phyloP scores from a whole-genome alignment of 2,797 vertebrate genomes.

The Heterohyrax brucei region DNA sequence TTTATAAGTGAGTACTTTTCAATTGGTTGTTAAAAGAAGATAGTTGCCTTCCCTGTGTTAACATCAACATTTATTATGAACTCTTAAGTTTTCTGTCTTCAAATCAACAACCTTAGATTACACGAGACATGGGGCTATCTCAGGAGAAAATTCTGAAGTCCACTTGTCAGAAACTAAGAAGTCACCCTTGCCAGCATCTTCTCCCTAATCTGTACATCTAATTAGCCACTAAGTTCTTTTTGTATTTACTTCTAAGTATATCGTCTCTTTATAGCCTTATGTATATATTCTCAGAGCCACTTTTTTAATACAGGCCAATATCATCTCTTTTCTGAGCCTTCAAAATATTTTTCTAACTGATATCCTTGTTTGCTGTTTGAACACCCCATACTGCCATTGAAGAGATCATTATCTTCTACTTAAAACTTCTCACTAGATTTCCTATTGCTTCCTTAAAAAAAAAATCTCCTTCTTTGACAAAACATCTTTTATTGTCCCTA shows the following conservation, averaged over 20 bases:
- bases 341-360: background rate
- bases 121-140: background rate
- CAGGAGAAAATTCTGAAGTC: background rate
- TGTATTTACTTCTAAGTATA: background rate
- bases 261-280: background rate
- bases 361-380: background rate
- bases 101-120: slow-evolving; percentile 9
- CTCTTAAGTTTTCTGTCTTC: background rate
- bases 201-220: background rate
- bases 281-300: background rate
- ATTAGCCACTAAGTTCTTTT: background rate
- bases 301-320: background rate
- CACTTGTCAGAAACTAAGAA: background rate
- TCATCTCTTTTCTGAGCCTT: background rate
- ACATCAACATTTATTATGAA: background rate
- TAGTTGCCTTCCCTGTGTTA: background rate
- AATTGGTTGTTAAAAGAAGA: slow-evolving; percentile 1
- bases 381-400: background rate
- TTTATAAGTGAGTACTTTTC: slow-evolving; percentile 23
- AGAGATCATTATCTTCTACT: background rate
- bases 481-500: background rate
- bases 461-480: background rate
- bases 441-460: background rate
- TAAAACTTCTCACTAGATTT: background rate
- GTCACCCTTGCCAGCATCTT: background rate